Conservation (phyloP, 2,113 vertebrate genomes). For the Podiceps cristatus region DNA sequence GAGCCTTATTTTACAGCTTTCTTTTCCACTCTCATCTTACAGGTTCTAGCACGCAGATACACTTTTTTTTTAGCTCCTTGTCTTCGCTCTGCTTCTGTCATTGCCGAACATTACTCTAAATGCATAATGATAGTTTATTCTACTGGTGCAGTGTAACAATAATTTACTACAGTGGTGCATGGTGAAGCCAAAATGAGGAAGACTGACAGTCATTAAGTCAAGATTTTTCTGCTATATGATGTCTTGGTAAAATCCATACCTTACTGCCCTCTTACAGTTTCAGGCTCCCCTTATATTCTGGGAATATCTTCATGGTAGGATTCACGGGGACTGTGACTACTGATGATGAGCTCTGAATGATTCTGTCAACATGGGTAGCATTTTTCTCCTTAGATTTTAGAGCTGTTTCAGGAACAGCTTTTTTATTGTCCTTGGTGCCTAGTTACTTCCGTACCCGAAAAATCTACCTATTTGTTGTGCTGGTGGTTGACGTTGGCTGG, state of each 20-base stretch:
- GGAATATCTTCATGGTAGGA: not conserved
- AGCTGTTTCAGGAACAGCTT: not conserved
- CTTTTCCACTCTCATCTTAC: not conserved
- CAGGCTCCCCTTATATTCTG: not conserved
- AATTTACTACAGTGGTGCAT: not conserved
- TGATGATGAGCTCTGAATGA: not conserved
- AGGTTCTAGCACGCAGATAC: not conserved
- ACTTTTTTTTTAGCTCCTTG: not conserved
- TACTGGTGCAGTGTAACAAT: rapidly evolving
- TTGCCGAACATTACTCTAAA: not conserved
- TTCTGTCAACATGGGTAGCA: not conserved
- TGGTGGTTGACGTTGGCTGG: not conserved
- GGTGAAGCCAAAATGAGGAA: not conserved
- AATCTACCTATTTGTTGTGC: not conserved
- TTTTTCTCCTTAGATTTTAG: not conserved
- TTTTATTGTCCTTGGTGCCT: not conserved
- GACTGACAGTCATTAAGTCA: not conserved
- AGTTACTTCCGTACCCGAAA: not conserved
- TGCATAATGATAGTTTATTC: not conserved
- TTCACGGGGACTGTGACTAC: not conserved
- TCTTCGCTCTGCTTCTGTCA: not conserved
- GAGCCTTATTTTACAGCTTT: not conserved
- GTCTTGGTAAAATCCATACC: not conserved
- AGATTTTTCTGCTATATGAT: not conserved
- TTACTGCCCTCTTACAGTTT: not conserved